Conservation (phyloP, 2,888 invertebrate genomes). For the Tenthredo scrophulariae region DNA sequence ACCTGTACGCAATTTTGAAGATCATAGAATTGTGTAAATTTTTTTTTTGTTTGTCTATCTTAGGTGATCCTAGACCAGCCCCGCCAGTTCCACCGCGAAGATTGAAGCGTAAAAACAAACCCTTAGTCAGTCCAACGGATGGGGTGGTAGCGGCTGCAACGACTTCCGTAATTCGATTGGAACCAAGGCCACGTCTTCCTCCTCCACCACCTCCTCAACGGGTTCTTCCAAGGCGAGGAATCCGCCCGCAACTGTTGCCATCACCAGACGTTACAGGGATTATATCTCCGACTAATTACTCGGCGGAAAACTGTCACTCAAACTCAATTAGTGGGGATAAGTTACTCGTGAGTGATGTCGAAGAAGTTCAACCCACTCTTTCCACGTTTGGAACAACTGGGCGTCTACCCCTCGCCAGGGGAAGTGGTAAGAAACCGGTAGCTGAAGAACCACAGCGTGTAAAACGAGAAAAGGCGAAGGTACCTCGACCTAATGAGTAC, state of each 20-base stretch:
- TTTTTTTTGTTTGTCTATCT: slow-evolving; percentile 51
- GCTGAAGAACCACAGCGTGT: not conserved
- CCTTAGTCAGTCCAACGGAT: slow-evolving; percentile 57
- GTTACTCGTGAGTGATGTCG: not conserved
- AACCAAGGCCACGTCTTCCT: slow-evolving; percentile 60
- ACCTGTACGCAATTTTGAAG: not conserved
- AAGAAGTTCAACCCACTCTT: not conserved
- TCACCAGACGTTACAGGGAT: not conserved
- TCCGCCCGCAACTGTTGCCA: not conserved
- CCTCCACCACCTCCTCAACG: slow-evolving; percentile 59
- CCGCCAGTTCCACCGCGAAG: slow-evolving; percentile 76
- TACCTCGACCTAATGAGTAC: slow-evolving; percentile 57
- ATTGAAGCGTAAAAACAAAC: slow-evolving; percentile 67
- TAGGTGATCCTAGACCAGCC: slow-evolving; percentile 65
- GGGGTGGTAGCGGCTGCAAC: slow-evolving; percentile 47
- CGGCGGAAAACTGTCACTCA: slow-evolving; percentile 4
- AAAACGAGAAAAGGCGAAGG: not conserved
- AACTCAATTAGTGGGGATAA: not conserved
- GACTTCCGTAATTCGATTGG: slow-evolving; percentile 18
- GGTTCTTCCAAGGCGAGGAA: slow-evolving; percentile 36
- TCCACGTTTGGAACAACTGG: slow-evolving; percentile 19
- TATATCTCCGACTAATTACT: not conserved
- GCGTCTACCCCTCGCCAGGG: not conserved
- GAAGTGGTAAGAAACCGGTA: not conserved
- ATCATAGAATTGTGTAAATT: not conserved